Conservation (phyloP, 2,113 vertebrate genomes). For the Ardeotis arabs region DNA sequence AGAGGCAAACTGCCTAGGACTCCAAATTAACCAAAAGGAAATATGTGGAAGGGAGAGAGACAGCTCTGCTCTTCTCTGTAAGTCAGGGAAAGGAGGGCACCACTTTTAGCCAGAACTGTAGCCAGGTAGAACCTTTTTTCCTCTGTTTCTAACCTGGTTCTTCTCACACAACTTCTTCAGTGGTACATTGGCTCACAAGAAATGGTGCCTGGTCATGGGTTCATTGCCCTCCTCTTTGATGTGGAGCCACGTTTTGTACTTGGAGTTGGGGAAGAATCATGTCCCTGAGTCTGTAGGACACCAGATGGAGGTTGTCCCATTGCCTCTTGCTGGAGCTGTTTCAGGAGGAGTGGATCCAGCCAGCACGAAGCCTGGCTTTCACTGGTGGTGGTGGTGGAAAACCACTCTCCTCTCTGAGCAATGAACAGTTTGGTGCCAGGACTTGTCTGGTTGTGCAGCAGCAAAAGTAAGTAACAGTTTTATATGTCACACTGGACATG, state of each 20-base stretch:
- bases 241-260: neutral
- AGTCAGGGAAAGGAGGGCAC: accelerated
- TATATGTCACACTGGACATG: neutral
- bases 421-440: neutral
- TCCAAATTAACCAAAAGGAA: neutral
- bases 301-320: neutral
- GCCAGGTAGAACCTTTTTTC: neutral
- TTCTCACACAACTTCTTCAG: neutral
- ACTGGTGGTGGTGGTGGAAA: neutral
- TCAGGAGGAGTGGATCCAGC: neutral
- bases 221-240: neutral
- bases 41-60: neutral
- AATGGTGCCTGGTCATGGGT: neutral
- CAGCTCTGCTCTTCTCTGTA: neutral
- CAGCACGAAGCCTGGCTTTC: neutral
- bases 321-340: neutral
- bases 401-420: neutral
- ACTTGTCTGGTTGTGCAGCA: neutral
- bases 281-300: neutral
- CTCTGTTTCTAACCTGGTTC: neutral
- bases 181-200: neutral
- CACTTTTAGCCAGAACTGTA: neutral
- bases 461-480: neutral
- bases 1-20: neutral
- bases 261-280: neutral